Conservation (phyloP, 2,888 invertebrate genomes). For the Autographa gamma region DNA sequence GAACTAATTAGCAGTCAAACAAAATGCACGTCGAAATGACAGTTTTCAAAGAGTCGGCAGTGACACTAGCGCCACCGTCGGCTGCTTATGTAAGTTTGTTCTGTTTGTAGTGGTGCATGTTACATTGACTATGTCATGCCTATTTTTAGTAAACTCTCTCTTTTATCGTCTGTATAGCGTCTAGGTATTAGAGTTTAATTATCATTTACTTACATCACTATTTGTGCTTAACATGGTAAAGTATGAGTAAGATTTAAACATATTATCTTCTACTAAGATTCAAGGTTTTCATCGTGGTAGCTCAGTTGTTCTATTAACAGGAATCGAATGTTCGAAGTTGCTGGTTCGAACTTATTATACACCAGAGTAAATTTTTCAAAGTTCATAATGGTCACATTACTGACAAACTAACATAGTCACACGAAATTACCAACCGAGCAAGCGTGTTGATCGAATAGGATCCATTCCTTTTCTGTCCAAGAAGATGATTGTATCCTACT, state of each 20-base stretch:
- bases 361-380: too few relatives aligned
- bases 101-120: neutral
- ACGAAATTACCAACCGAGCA: too few relatives aligned
- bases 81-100: neutral
- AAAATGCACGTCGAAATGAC: neutral
- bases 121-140: neutral
- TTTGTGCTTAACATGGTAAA: neutral
- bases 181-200: neutral
- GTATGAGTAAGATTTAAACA: neutral
- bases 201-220: neutral
- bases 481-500: too few relatives aligned
- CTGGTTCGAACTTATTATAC: too few relatives aligned
- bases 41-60: neutral
- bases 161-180: neutral
- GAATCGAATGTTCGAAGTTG: too few relatives aligned
- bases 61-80: neutral
- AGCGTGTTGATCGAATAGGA: too few relatives aligned
- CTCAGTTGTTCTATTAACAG: too few relatives aligned
- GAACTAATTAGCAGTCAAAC: neutral
- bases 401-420: too few relatives aligned
- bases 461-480: too few relatives aligned
- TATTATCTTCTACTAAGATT: too few relatives aligned
- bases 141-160: slow-evolving; percentile 8
- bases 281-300: too few relatives aligned
- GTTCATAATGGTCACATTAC: too few relatives aligned